Conservation (phyloP, 2,888 invertebrate genomes). For the Campoplex nolae region DNA sequence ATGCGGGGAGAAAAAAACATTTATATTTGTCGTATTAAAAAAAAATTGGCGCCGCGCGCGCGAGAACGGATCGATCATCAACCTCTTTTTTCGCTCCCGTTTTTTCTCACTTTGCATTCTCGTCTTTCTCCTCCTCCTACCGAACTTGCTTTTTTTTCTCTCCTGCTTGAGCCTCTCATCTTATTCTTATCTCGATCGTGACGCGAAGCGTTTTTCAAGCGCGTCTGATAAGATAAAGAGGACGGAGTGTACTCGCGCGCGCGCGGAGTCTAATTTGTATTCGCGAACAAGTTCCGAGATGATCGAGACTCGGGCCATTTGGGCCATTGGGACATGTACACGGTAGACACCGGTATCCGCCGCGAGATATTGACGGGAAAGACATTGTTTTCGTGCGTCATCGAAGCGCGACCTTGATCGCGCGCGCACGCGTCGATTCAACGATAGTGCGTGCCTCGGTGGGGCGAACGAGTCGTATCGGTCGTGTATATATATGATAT, state of each 20-base stretch:
- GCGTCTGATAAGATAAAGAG: conserved; percentile 76
- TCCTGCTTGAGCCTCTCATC: conserved; percentile 34
- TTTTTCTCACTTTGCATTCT: neutral
- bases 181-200: conserved; percentile 61
- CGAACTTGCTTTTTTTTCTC: conserved; percentile 18
- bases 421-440: neutral
- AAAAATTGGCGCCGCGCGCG: neutral
- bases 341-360: conserved; percentile 56
- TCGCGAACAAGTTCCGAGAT: conserved; percentile 64
- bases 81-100: conserved; percentile 13
- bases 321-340: conserved; percentile 48
- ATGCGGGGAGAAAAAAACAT: no score
- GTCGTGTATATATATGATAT: no score
- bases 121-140: conserved; percentile 4
- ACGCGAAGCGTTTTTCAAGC: conserved; percentile 53
- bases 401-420: conserved; percentile 14
- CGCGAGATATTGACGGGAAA: neutral
- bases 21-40: neutral
- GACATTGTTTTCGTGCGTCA: neutral
- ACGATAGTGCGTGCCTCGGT: conserved; percentile 20
- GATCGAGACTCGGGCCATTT: conserved; percentile 55
- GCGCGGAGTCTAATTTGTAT: conserved; percentile 65
- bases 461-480: neutral
- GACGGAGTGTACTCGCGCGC: conserved; percentile 36
- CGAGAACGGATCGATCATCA: conserved; percentile 4